A percentile compares a stretch with the other conserved stretches of the same genome.
phyloP scores from a whole-genome alignment of 2,113 vertebrate genomes.

The Ciconia maguari region DNA sequence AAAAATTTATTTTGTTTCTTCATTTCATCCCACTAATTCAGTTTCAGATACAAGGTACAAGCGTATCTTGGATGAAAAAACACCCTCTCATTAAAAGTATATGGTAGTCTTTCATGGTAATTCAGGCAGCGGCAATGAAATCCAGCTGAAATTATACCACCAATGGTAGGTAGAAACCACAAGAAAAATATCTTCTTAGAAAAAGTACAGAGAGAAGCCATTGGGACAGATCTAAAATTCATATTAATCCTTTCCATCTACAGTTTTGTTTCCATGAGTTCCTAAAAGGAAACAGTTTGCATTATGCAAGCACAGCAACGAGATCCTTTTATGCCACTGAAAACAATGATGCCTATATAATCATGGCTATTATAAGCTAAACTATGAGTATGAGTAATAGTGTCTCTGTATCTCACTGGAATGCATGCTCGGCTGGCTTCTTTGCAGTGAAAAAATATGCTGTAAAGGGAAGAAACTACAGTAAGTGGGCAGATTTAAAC shows the following conservation, averaged over 20 bases:
- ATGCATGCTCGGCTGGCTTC: not conserved
- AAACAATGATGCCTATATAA: not conserved
- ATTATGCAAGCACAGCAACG: not conserved
- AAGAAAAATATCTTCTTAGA: not conserved
- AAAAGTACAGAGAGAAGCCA: not conserved
- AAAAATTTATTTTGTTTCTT: not conserved
- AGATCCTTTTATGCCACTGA: not conserved
- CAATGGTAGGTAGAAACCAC: not conserved
- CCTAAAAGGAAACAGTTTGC: not conserved
- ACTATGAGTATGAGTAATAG: not conserved
- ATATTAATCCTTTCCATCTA: not conserved
- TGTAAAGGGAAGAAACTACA: not conserved
- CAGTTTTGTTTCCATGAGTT: not conserved
- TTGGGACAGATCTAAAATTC: not conserved
- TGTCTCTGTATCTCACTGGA: not conserved
- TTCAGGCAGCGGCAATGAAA: not conserved
- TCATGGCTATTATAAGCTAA: not conserved
- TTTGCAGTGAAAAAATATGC: not conserved
- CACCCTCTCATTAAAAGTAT: not conserved
- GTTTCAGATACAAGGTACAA: not conserved
- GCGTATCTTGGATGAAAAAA: not conserved
- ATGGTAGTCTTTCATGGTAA: not conserved
- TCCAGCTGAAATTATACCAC: not conserved
- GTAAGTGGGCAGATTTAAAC: not conserved
- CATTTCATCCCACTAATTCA: not conserved